A percentile compares a stretch with the other conserved stretches of the same genome.
Conservation (phyloP, 1,140 invertebrate genomes). For the Manduca sexta region DNA sequence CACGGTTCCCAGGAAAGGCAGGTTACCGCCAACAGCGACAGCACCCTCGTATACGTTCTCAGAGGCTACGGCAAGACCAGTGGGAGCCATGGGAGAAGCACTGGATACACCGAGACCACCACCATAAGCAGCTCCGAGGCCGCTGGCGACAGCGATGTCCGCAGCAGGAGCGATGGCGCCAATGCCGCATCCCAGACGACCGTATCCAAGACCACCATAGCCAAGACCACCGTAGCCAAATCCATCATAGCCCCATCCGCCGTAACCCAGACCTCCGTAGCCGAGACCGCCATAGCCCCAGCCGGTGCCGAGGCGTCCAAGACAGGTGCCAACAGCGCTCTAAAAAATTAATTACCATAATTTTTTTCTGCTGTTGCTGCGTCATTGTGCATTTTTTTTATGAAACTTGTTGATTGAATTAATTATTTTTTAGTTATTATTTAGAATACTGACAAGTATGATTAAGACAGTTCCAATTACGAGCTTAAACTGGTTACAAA, state of each 20-base stretch:
- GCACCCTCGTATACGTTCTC: too few species aligned
- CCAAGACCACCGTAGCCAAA: not conserved
- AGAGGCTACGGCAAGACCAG: too few species aligned
- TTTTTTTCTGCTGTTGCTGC: too few species aligned
- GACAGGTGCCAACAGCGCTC: not conserved
- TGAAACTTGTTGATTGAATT: too few species aligned
- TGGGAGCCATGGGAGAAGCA: too few species aligned
- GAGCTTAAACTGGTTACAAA: too few species aligned
- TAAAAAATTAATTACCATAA: not conserved
- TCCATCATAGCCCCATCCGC: not conserved
- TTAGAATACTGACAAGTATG: too few species aligned
- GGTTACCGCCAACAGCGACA: too few species aligned
- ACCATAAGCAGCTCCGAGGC: slow-evolving; percentile 1
- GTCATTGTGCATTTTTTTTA: not conserved
- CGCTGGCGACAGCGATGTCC: too few species aligned
- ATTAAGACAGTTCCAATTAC: too few species aligned
- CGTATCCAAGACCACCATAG: not conserved
- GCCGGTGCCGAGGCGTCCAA: not conserved
- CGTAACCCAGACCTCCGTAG: too few species aligned
- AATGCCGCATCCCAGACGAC: slow-evolving; percentile 1
- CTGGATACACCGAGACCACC: slow-evolving; percentile 1
- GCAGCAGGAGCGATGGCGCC: not conserved
- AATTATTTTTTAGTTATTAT: too few species aligned
- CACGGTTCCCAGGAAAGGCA: not conserved
- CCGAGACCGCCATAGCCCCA: not conserved